A percentile compares a stretch with the other conserved stretches of the same genome.
These are phyloP conservation scores for Micromussa lordhowensis DNA, from an alignment of 92 coral and sea anemone genomes.

Conservation along the genomic window DNA sequence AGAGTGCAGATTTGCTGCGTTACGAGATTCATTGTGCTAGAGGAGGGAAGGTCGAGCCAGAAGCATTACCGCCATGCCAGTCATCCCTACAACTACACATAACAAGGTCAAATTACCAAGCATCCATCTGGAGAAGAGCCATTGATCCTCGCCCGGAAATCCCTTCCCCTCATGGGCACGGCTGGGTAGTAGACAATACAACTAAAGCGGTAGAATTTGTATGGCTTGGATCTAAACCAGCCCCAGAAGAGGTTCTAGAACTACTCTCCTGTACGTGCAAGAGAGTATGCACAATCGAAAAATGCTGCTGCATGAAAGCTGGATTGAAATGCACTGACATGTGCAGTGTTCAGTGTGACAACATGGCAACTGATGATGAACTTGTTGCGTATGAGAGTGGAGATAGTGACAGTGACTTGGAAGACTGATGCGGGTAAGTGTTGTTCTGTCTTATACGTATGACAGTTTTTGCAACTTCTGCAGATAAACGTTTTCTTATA, in stretches of 20 bases:
- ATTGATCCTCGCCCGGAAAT: slow-evolving; percentile 22
- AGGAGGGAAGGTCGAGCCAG: slow-evolving; percentile 48
- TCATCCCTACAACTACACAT: slow-evolving; percentile 55
- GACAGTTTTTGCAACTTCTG: too few relatives aligned
- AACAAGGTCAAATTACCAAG: slow-evolving; percentile 45
- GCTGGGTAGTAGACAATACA: neutral
- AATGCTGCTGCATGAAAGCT: too few relatives aligned
- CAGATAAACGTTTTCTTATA: too few relatives aligned
- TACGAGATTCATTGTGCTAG: neutral
- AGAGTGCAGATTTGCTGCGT: too few relatives aligned
- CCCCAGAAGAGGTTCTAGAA: too few relatives aligned
- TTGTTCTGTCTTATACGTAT: too few relatives aligned
- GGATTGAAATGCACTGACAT: too few relatives aligned
- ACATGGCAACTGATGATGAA: too few relatives aligned
- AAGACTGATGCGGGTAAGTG: slow-evolving; percentile 13
- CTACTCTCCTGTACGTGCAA: too few relatives aligned
- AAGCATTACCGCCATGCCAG: slow-evolving; percentile 47
- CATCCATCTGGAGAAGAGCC: slow-evolving; percentile 50
- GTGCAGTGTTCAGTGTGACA: too few relatives aligned
- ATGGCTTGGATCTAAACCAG: too few relatives aligned
- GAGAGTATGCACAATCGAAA: too few relatives aligned
- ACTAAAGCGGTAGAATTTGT: slow-evolving; percentile 47
- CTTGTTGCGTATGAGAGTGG: slow-evolving; percentile 26
- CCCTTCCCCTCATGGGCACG: slow-evolving; percentile 43
- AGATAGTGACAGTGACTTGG: slow-evolving; percentile 29